Conservation (phyloP, 2,888 invertebrate species). For the Morpho helenor region DNA sequence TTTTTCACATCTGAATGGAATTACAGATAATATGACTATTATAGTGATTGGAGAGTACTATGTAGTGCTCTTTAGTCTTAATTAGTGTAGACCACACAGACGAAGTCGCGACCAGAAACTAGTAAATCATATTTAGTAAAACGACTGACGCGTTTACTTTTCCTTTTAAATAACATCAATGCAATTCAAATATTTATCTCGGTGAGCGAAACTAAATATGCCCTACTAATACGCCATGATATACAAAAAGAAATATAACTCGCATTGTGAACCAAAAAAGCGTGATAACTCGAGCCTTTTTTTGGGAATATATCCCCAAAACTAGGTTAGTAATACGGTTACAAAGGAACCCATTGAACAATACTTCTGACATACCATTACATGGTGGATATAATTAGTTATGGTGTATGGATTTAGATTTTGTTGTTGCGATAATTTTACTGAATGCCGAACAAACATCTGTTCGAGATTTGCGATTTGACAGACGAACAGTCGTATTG, state of each 20-base stretch:
- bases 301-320: slow-evolving; percentile 69
- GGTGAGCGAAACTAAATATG: slow-evolving; percentile 50
- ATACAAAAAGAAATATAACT: slow-evolving; percentile 67
- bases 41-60: too few relatives aligned
- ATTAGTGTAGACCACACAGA: too few relatives aligned
- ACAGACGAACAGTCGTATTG: slow-evolving; percentile 62
- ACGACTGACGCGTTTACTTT: neutral
- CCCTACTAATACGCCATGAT: slow-evolving; percentile 54
- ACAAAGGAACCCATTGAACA: slow-evolving; percentile 59
- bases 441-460: slow-evolving; percentile 72
- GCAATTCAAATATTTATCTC: slow-evolving; percentile 16
- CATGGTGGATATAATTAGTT: slow-evolving; percentile 77
- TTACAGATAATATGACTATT: too few relatives aligned
- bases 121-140: too few relatives aligned
- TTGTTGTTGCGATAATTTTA: slow-evolving; percentile 70
- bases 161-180: neutral
- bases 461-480: slow-evolving; percentile 66
- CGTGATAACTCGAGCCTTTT: slow-evolving; percentile 67
- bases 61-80: too few relatives aligned
- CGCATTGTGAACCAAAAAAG: slow-evolving; percentile 66
- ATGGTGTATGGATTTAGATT: slow-evolving; percentile 79
- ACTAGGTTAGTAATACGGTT: slow-evolving; percentile 76
- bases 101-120: too few relatives aligned
- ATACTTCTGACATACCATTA: slow-evolving; percentile 65
- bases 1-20: too few relatives aligned